These are phyloP conservation scores for Chunga burmeisteri DNA, from an alignment of 2,113 vertebrate genomes.

Conservation along the genomic window DNA sequence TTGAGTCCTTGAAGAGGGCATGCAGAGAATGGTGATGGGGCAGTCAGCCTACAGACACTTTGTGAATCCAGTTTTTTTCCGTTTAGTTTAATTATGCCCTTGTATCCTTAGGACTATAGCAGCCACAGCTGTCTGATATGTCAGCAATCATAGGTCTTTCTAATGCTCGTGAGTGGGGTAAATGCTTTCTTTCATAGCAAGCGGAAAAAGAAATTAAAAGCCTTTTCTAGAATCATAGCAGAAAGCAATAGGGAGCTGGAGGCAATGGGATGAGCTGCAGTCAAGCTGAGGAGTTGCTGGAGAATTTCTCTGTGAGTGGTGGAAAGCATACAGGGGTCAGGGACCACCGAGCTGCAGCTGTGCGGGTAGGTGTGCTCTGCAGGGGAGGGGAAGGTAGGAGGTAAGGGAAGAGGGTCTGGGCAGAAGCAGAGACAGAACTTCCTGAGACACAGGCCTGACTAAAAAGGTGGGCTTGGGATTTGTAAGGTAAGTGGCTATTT, in stretches of 20 bases:
- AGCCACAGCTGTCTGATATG: background rate
- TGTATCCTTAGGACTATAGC: background rate
- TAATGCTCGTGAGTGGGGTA: background rate
- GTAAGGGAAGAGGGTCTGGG: background rate
- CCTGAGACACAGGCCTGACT: background rate
- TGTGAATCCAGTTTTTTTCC: background rate
- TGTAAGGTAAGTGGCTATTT: background rate
- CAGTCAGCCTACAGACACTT: background rate
- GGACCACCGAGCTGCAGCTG: background rate
- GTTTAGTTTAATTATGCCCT: background rate
- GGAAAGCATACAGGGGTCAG: background rate
- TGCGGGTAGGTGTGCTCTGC: background rate
- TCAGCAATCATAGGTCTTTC: background rate
- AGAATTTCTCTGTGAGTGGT: background rate
- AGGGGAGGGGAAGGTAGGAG: background rate
- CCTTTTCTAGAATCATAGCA: background rate
- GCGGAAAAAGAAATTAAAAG: background rate
- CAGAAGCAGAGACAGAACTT: background rate
- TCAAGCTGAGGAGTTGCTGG: background rate
- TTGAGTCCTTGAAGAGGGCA: background rate
- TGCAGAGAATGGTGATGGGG: background rate
- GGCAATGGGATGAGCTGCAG: background rate
- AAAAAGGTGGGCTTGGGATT: background rate
- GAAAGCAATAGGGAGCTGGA: background rate
- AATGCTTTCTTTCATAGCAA: background rate